A percentile compares a stretch with the other conserved stretches of the same genome.
phyloP scores from a whole-genome alignment of 2,113 vertebrate genomes.

The Trachemys scripta region DNA sequence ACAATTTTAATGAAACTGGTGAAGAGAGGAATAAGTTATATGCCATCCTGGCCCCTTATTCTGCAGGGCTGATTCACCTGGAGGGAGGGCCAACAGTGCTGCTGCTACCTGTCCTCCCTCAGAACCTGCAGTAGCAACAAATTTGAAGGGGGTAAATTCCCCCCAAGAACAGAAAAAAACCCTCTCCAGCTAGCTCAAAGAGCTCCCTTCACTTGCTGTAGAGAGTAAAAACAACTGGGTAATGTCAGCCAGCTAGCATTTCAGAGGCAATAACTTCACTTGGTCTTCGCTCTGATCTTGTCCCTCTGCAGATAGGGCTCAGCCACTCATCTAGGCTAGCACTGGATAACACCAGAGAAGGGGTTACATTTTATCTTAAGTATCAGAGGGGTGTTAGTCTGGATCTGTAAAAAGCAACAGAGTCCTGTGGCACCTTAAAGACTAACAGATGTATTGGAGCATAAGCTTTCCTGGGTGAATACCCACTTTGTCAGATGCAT shows the following conservation, averaged over 20 bases:
- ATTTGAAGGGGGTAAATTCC: not conserved
- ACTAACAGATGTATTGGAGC: no score
- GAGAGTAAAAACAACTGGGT: not conserved
- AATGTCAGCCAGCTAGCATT: not conserved
- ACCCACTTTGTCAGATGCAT: no score
- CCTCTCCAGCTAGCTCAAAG: not conserved
- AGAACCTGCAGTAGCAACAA: not conserved
- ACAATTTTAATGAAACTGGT: not conserved
- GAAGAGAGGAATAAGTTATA: not conserved
- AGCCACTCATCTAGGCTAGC: not conserved
- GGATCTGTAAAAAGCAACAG: no score
- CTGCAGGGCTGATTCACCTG: not conserved
- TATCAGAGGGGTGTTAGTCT: no score
- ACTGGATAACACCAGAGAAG: not conserved
- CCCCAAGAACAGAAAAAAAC: not conserved
- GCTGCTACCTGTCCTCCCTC: not conserved
- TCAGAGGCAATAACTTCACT: not conserved
- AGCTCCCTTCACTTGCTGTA: not conserved
- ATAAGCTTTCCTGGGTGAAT: no score
- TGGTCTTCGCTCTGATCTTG: not conserved
- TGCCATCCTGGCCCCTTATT: not conserved
- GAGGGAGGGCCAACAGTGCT: no score
- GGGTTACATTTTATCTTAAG: not conserved
- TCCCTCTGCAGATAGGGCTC: not conserved
- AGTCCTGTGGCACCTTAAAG: no score